Conservation (phyloP, 2,113 vertebrate species). For the Trematocara zebra region DNA sequence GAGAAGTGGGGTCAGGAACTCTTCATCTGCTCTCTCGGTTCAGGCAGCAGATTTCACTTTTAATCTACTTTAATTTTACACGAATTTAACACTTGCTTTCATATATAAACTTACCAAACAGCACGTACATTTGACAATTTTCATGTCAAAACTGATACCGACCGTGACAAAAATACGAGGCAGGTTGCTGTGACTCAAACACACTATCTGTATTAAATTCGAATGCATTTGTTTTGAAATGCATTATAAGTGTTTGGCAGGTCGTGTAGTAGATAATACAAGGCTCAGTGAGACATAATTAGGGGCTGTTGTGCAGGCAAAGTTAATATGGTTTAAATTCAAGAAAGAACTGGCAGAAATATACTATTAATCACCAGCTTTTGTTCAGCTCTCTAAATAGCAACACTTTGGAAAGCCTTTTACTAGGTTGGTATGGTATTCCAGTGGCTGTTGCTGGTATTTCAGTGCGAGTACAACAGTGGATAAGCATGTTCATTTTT, state of each 20-base stretch:
- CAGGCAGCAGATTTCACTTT: background rate
- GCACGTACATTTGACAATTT: background rate
- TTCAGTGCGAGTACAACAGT: background rate
- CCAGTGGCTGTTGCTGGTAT: conserved; percentile 7
- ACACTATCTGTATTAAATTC: conserved; percentile 43
- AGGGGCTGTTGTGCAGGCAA: conserved; percentile 58
- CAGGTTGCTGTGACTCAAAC: conserved; percentile 40
- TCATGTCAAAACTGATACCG: conserved; percentile 34
- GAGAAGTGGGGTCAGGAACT: conserved; percentile 11
- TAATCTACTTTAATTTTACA: background rate
- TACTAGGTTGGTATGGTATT: background rate
- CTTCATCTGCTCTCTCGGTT: conserved; percentile 14
- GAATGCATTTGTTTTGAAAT: conserved; percentile 61
- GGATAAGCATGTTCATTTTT: conserved; percentile 56
- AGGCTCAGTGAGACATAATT: conserved; percentile 58
- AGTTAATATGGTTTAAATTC: conserved; percentile 71
- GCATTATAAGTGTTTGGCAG: conserved; percentile 63
- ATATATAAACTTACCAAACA: background rate
- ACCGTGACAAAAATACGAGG: conserved; percentile 37
- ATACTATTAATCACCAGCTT: conserved; percentile 67
- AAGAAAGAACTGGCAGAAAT: conserved; percentile 68
- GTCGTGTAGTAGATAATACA: conserved; percentile 50
- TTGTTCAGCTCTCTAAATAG: conserved; percentile 62
- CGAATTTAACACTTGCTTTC: background rate
- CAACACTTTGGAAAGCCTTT: conserved; percentile 38